Evolutionary conservation across 2,888 invertebrate species (phyloP).

Genomic region (Arenicola marina): DNA sequence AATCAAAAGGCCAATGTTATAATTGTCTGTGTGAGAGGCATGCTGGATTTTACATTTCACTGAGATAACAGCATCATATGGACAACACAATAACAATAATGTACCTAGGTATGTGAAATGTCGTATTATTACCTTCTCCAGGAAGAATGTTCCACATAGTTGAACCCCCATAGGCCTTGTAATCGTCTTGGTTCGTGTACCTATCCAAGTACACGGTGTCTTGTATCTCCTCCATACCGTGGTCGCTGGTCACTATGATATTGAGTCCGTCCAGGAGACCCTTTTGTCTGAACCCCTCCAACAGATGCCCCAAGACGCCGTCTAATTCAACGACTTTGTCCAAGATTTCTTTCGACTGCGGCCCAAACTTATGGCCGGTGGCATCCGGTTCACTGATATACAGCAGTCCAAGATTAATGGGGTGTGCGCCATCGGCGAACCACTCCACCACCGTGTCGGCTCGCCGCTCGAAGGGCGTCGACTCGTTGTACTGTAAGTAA

Average conservation of each 20-base stretch:
- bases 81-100: too few species aligned
- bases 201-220: constrained; percentile 5
- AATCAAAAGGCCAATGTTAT: too few species aligned
- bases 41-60: too few species aligned
- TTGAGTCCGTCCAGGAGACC: constrained; percentile 67
- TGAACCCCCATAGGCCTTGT: not conserved
- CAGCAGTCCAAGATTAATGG: constrained; percentile 72
- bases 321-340: constrained; percentile 66
- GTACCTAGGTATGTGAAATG: not conserved
- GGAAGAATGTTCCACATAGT: not conserved
- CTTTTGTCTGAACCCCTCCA: constrained; percentile 63
- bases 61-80: too few species aligned
- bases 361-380: constrained; percentile 67
- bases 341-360: constrained; percentile 50
- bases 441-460: constrained; percentile 50
- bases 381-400: constrained; percentile 76
- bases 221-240: constrained; percentile 64
- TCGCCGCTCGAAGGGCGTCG: constrained; percentile 44
- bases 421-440: constrained; percentile 60
- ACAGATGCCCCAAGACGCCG: constrained; percentile 62
- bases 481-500: constrained; percentile 43
- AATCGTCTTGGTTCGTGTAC: not conserved
- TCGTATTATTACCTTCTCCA: not conserved
- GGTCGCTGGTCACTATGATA: constrained; percentile 74
- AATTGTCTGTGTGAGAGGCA: too few species aligned